Evolutionary conservation across 2,888 invertebrate genomes (phyloP).

Genomic region (Napeogenes sylphis): DNA sequence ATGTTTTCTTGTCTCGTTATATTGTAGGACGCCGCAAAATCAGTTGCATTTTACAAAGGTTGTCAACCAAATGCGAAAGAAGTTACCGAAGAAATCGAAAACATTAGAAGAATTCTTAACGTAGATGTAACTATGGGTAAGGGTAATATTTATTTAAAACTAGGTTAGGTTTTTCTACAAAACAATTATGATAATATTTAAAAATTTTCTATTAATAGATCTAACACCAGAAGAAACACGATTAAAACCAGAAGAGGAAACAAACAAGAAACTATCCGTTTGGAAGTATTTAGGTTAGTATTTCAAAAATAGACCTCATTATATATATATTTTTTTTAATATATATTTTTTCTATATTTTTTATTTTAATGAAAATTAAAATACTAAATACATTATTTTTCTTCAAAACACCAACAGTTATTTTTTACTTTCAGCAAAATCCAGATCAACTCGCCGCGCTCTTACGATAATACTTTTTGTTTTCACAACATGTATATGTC

Average conservation of each 20-base stretch:
- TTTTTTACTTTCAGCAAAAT: conserved; percentile 45
- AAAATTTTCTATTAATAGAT: not conserved
- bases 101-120: conserved; percentile 39
- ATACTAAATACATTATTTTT: no score
- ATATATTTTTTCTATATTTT: not conserved
- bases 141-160: conserved; percentile 32
- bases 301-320: no score
- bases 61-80: conserved; percentile 42
- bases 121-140: not conserved
- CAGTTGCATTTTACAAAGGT: conserved; percentile 51
- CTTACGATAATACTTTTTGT: conserved; percentile 41
- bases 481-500: conserved; percentile 48
- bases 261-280: no score
- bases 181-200: not conserved
- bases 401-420: no score
- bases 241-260: no score
- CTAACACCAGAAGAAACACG: no score
- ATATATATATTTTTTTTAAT: no score
- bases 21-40: conserved; percentile 50
- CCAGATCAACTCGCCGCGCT: conserved; percentile 48
- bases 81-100: conserved; percentile 44
- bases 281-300: no score
- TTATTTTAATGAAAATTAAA: no score
- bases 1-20: no score
- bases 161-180: conserved; percentile 38